Evolutionary conservation across 92 coral and sea anemone species (phyloP).

Genomic region (Isaurus tuberculatus): DNA sequence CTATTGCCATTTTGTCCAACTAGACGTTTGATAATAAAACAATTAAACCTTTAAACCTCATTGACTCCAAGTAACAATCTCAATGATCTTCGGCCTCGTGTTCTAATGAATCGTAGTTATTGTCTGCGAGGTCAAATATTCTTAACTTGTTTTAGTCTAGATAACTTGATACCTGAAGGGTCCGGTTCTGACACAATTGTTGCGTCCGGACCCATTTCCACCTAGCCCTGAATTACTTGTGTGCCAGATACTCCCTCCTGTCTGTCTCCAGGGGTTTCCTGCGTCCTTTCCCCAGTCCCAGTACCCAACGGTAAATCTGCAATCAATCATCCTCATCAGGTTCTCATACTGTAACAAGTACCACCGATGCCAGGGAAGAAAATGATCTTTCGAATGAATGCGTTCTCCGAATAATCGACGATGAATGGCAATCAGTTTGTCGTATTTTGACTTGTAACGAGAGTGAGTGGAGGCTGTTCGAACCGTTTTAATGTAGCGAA

Average conservation of each 20-base stretch:
- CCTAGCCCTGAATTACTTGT: constrained; percentile 48
- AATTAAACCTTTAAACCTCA: no score
- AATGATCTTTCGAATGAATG: constrained; percentile 51
- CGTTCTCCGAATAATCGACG: neutral
- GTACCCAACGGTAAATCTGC: constrained; percentile 61
- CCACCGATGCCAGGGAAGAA: constrained; percentile 62
- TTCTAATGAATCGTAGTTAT: no score
- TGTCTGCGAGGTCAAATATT: no score
- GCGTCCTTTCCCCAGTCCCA: constrained; percentile 70
- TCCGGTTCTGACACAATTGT: constrained; percentile 58
- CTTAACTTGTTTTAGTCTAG: no score
- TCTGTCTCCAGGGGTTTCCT: constrained; percentile 49
- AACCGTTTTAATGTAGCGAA: constrained; percentile 49
- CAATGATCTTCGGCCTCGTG: no score
- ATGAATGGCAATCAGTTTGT: constrained; percentile 43
- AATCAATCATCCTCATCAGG: constrained; percentile 51
- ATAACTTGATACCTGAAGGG: constrained; percentile 43
- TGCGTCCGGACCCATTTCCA: constrained; percentile 48
- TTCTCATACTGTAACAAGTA: constrained; percentile 46
- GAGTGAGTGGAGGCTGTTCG: constrained; percentile 69
- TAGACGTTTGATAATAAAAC: no score
- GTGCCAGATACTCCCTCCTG: constrained; percentile 47
- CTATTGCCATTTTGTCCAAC: no score
- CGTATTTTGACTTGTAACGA: constrained; percentile 52
- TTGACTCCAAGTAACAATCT: no score